A percentile compares a stretch with the other conserved stretches of the same genome.
These are phyloP conservation scores for Hyperoodon ampullatus DNA, from an alignment of 2,113 vertebrate genomes.

Conservation along the genomic window DNA sequence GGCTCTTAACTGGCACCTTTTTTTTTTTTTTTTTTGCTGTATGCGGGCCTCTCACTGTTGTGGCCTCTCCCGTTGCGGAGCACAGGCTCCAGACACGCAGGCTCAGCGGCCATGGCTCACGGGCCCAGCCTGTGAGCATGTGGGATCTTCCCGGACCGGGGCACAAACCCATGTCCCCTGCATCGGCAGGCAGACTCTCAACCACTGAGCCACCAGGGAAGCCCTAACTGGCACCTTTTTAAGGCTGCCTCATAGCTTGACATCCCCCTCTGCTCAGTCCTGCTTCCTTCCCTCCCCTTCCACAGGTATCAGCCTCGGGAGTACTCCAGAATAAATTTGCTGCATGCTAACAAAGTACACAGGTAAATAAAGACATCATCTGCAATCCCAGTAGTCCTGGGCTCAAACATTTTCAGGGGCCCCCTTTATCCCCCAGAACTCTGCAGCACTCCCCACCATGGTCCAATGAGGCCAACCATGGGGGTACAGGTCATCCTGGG, in stretches of 20 bases:
- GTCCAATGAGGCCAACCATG: rapidly evolving
- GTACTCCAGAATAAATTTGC: not conserved
- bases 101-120: too few species aligned
- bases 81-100: too few species aligned
- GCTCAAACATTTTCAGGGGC: not conserved
- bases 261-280: not conserved
- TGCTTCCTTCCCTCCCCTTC: not conserved
- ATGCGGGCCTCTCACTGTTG: too few species aligned
- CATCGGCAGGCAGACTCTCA: too few species aligned
- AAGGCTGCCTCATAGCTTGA: not conserved
- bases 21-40: not conserved
- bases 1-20: not conserved
- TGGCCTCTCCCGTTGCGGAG: too few species aligned
- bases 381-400: not conserved
- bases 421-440: not conserved
- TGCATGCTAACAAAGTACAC: not conserved
- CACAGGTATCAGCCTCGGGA: not conserved
- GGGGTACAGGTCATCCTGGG: not conserved
- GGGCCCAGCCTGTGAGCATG: too few species aligned
- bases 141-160: too few species aligned
- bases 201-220: too few species aligned
- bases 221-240: not conserved
- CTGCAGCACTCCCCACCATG: not conserved
- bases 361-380: too few species aligned
- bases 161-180: too few species aligned